These are phyloP conservation scores for Sternotherus odoratus DNA, from an alignment of 2,797 vertebrate species.

Conservation along the genomic window DNA sequence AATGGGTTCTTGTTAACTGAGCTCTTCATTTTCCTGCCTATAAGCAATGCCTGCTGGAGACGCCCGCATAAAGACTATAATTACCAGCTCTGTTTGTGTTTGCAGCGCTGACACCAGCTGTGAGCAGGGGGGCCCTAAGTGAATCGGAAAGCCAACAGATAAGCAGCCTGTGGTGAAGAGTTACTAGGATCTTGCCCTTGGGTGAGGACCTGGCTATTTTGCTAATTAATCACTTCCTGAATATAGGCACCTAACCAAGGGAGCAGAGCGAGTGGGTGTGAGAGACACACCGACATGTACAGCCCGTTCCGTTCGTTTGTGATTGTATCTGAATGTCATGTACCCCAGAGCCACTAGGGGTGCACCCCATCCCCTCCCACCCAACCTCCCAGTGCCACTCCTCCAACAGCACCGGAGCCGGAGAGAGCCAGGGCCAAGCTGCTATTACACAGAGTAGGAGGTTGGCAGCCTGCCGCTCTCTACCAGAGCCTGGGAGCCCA, in stretches of 20 bases:
- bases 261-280: neutral
- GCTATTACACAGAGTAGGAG: neutral
- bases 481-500: neutral
- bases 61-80: neutral
- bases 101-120: neutral
- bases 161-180: accelerated
- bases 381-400: neutral
- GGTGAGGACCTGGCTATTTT: neutral
- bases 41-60: neutral
- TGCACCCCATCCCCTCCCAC: no score
- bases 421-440: no score
- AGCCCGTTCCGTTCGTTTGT: no score
- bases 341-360: neutral
- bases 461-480: neutral
- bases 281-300: neutral
- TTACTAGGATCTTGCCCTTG: neutral
- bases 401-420: neutral
- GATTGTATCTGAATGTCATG: neutral
- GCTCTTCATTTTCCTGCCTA: neutral
- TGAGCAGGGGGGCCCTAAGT: accelerated
- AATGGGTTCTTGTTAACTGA: neutral
- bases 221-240: neutral
- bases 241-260: neutral
- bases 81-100: neutral
- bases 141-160: neutral